Evolutionary conservation across 2,113 vertebrate species (phyloP).

Genomic region (Oceanodroma tethys): DNA sequence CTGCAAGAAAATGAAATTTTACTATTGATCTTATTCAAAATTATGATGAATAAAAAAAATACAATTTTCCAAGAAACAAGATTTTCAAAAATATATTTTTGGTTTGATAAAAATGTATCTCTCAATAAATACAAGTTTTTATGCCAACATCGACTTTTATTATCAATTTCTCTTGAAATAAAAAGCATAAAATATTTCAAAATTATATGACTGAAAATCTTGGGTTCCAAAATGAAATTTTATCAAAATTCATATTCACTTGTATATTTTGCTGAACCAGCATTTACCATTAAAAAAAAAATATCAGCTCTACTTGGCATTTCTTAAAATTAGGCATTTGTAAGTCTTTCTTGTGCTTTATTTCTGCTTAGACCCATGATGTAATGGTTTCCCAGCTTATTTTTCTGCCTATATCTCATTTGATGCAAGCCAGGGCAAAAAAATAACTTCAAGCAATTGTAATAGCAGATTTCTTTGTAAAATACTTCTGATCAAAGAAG

Average conservation of each 20-base stretch:
- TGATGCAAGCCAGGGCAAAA: background rate
- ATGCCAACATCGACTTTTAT: background rate
- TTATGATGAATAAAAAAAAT: background rate
- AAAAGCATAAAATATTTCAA: background rate
- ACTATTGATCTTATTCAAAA: background rate
- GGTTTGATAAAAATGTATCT: background rate
- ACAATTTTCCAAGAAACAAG: background rate
- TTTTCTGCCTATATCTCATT: background rate
- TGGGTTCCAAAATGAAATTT: background rate
- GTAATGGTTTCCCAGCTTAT: background rate
- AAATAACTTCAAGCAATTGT: background rate
- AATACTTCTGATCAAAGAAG: background rate
- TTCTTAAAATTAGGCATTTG: background rate
- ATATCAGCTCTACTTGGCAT: background rate
- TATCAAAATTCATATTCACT: background rate
- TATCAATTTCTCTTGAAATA: background rate
- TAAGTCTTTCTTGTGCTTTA: background rate
- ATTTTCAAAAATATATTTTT: background rate
- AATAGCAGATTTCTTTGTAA: background rate
- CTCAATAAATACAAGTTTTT: slow-evolving; percentile 31
- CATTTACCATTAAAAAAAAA: background rate
- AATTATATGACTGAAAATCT: background rate
- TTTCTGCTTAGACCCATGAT: background rate
- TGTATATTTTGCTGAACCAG: background rate
- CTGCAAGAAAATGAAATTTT: background rate